These are phyloP conservation scores for Luidia sarsii DNA, from an alignment of 53 echinoderm and acorn worm genomes.

Conservation along the genomic window DNA sequence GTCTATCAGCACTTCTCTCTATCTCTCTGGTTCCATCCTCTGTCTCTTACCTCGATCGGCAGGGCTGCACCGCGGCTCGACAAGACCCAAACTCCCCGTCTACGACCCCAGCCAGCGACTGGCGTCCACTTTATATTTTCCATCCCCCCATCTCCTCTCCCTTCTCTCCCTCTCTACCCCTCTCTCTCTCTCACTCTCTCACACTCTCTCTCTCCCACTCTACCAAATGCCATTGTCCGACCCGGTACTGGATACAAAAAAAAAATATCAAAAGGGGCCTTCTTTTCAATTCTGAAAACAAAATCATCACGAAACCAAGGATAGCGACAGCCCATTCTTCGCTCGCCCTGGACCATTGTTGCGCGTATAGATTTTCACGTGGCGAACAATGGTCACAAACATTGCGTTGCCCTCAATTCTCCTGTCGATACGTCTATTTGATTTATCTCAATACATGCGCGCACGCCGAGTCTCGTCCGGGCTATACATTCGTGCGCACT, in stretches of 20 bases:
- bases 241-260: conserved; percentile 54
- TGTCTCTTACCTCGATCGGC: neutral
- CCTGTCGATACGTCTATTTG: conserved; percentile 58
- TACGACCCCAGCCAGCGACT: conserved; percentile 7
- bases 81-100: conserved; percentile 8
- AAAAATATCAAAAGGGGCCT: conserved; percentile 52
- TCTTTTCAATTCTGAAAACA: conserved; percentile 63
- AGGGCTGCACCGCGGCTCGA: neutral
- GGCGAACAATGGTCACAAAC: conserved; percentile 51
- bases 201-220: too few species aligned
- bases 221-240: conserved; percentile 54
- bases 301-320: conserved; percentile 57
- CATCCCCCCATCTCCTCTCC: too few species aligned
- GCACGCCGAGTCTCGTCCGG: conserved; percentile 43
- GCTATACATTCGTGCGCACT: conserved; percentile 50
- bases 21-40: neutral
- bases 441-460: conserved; percentile 57
- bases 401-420: conserved; percentile 59
- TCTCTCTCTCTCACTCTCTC: too few species aligned
- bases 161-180: too few species aligned
- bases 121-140: conserved; percentile 57
- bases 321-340: conserved; percentile 50
- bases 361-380: conserved; percentile 62
- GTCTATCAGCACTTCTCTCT: neutral
- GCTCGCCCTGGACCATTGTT: conserved; percentile 50